A percentile compares a stretch with the other conserved stretches of the same genome.
phyloP scores from a whole-genome alignment of 1,140 invertebrate genomes.

The Ladona fulva region DNA sequence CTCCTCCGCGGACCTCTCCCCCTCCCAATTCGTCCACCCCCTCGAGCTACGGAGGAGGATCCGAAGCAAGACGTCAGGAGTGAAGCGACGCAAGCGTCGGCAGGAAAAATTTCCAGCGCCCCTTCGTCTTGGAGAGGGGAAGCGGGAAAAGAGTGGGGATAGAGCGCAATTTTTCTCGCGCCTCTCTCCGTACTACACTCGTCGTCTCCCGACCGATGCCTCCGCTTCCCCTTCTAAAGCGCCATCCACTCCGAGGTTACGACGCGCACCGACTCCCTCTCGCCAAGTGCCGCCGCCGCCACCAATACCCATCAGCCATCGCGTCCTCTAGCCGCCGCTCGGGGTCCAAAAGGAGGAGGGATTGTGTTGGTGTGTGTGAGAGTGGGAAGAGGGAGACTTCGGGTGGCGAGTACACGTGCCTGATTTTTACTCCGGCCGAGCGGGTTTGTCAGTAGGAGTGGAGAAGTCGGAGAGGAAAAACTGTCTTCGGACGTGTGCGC shows the following conservation, averaged over 20 bases:
- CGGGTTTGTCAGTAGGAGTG: not conserved
- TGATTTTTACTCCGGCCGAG: constrained; percentile 24
- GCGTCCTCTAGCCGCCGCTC: too few species aligned
- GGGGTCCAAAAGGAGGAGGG: constrained; percentile 17
- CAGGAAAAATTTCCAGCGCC: constrained; percentile 3
- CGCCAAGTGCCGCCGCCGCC: not conserved
- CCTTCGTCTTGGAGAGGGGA: not conserved
- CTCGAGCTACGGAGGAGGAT: constrained; percentile 10
- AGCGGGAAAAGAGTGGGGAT: constrained; percentile 22
- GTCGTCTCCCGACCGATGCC: constrained; percentile 20
- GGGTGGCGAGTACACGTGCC: constrained; percentile 23
- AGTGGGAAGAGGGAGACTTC: constrained; percentile 31
- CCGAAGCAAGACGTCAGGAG: constrained; percentile 11
- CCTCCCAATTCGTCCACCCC: not conserved
- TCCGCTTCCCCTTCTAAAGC: constrained; percentile 11
- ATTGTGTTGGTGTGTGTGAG: constrained; percentile 23
- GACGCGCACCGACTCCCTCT: constrained; percentile 1
- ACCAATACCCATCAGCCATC: too few species aligned
- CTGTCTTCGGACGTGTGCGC: not conserved
- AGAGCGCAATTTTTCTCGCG: constrained; percentile 26
- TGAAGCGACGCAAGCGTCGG: constrained; percentile 10
- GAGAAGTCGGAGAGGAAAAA: not conserved
- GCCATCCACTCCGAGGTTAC: too few species aligned
- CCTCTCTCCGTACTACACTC: constrained; percentile 14
- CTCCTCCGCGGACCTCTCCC: not conserved